Base-by-base conservation (phyloP, 2,113 vertebrate species). In the Hemichromis elongatus region DNA sequence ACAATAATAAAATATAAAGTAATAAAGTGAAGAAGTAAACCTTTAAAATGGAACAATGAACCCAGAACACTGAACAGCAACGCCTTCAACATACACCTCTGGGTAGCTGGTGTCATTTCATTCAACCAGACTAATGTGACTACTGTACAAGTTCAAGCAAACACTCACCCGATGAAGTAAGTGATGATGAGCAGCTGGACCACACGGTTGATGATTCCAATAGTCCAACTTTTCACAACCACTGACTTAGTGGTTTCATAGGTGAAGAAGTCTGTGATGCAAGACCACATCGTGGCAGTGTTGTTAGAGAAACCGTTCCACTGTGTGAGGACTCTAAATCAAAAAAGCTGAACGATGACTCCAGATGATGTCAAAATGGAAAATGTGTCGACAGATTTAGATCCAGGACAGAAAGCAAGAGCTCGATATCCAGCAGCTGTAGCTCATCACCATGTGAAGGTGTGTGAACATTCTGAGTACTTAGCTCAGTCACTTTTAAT, bases 161-260 rank as follows among this genome's bases (percentile, higher is more conserved):
- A 26, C 8, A 90, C 96, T 95, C 80, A 96, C 96, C 96, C 95
- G 5, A 98, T 85, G 70, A 99, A 99, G 93, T 99, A 99, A 8
- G 97, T 94, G 92, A 98, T 97, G 93, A 99, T 98, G 87, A 99
- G 96, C 30, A 99, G 96, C 92, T 99, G 98, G 33, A 98, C 97
- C 0, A 93, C 95, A 2, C 98, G 95, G 93, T 99, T 98, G 93
- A 98, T 97, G 93, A 97, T 96, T 68, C 98, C 98, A 12, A 99
- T 97, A 85, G 97, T 98, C 97, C 98, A 98, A 95, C 98, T 99
- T 95, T 98, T 98, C 79, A 99, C 98, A 57, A 99, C 97, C 96
- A 99, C 98, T 0, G 98, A 97, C 94, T 98, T 99, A 79, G 98
- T 97, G 59, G 98, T 99, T 95, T 99, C 98, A 28, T 99, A 99